Evolutionary conservation across 2,113 vertebrate species (phyloP).

Genomic region (Cryptomyrus ogoouensis): DNA sequence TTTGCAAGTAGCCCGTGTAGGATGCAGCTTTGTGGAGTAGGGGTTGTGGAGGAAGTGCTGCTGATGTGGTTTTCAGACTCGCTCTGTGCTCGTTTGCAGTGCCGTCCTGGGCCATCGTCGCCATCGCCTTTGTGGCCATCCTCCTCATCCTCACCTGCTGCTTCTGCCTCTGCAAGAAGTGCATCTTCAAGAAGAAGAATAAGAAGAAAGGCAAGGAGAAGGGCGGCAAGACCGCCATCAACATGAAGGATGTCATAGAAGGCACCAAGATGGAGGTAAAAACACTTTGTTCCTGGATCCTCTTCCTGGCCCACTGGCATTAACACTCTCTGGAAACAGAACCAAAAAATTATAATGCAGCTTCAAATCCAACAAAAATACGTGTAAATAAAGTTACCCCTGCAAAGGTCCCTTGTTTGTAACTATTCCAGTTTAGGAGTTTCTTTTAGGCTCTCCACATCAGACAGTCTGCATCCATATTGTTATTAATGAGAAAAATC

Average conservation of each 20-base stretch:
- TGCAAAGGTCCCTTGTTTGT: background rate
- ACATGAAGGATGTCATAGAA: conserved; percentile 97
- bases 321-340: background rate
- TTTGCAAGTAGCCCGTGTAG: conserved; percentile 35
- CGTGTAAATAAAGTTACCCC: background rate
- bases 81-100: conserved; percentile 56
- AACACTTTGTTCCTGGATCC: conserved; percentile 24
- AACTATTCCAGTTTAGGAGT: background rate
- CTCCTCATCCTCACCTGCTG: conserved; percentile 95
- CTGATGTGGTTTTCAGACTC: background rate
- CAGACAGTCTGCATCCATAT: background rate
- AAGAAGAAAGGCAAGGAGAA: conserved; percentile 99
- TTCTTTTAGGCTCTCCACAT: background rate
- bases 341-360: background rate
- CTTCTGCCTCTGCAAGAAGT: conserved; percentile 99
- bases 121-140: conserved; percentile 92
- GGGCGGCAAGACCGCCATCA: conserved; percentile 98
- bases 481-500: background rate
- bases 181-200: conserved; percentile 99
- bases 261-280: conserved; percentile 95
- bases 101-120: conserved; percentile 96
- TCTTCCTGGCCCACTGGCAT: background rate
- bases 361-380: background rate
- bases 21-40: background rate
- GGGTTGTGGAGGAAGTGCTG: background rate